Percentiles rank a stretch among this genome's conserved stretches.
Conservation (phyloP, 92 coral and sea anemone species). For the Nematostella vectensis region DNA sequence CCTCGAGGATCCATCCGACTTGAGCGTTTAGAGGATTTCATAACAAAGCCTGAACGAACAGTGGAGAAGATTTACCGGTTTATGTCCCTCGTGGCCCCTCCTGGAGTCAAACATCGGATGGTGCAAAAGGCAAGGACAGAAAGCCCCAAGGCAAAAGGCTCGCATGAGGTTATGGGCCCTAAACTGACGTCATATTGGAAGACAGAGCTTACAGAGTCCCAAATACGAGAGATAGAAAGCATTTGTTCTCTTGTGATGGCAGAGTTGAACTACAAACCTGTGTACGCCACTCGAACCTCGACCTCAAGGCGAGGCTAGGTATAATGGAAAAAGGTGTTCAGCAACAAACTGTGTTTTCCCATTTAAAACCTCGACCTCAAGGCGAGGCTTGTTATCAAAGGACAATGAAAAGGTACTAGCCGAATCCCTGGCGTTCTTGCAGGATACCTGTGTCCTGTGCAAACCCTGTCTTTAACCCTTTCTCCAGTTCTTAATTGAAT, state of each 20-base stretch:
- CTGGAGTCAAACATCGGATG: conserved; percentile 52
- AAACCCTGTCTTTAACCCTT: too few species aligned
- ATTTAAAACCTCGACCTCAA: too few species aligned
- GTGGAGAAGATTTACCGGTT: conserved; percentile 50
- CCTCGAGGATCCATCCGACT: conserved; percentile 33
- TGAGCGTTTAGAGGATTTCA: conserved; percentile 63
- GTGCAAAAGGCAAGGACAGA: conserved; percentile 44
- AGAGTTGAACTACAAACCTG: conserved; percentile 25
- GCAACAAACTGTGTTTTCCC: too few species aligned
- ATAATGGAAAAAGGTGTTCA: too few species aligned
- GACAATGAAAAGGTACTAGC: too few species aligned
- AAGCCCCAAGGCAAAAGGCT: conserved; percentile 27
- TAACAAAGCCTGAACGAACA: conserved; percentile 57
- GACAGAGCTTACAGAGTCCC: conserved; percentile 23
- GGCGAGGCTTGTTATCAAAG: too few species aligned
- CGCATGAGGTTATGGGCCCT: conserved; percentile 48
- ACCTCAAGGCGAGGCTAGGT: too few species aligned
- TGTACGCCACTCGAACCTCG: too few species aligned
- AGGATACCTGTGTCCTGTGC: too few species aligned
- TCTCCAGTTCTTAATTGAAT: too few species aligned
- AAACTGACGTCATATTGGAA: conserved; percentile 44
- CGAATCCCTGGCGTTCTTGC: too few species aligned
- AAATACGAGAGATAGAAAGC: conserved; percentile 47
- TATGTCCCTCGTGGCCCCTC: conserved; percentile 52
- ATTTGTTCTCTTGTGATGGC: conserved; percentile 67